These are phyloP conservation scores for Phrynocephalus guinanensis DNA, from an alignment of 2,797 vertebrate genomes.

Conservation along the genomic window DNA sequence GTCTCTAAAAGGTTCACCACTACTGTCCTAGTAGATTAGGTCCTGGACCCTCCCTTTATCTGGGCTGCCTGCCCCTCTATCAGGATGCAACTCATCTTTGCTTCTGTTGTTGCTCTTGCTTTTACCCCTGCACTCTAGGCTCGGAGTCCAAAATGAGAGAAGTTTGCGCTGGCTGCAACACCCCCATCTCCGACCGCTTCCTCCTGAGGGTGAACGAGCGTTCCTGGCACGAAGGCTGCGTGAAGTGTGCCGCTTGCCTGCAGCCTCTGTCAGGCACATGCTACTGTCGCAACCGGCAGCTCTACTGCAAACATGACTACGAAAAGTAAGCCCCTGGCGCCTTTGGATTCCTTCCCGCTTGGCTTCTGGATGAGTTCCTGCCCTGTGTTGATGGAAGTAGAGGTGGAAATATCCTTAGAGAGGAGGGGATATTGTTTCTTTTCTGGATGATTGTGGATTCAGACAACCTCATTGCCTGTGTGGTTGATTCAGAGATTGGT, in stretches of 20 bases:
- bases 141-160: slow-evolving; percentile 82
- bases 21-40: too few relatives aligned
- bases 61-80: neutral
- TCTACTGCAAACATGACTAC: slow-evolving; percentile 93
- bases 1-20: too few relatives aligned
- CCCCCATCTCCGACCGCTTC: slow-evolving; percentile 89
- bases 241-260: slow-evolving; percentile 88
- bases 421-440: neutral
- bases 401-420: neutral
- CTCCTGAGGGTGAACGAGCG: slow-evolving; percentile 89
- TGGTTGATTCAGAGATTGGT: neutral
- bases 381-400: neutral
- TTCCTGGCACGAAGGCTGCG: slow-evolving; percentile 91
- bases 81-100: neutral
- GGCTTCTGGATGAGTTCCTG: neutral
- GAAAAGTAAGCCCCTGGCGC: slow-evolving; percentile 86
- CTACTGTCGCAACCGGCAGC: slow-evolving; percentile 88
- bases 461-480: neutral
- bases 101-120: neutral
- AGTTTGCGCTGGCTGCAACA: slow-evolving; percentile 88
- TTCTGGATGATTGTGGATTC: too few relatives aligned
- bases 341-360: neutral
- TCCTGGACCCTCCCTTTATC: neutral
- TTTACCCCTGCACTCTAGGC: slow-evolving; percentile 57
- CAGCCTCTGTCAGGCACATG: slow-evolving; percentile 87